Base-by-base conservation (phyloP, 2,888 invertebrate genomes). In the Leptothorax acervorum region DNA sequence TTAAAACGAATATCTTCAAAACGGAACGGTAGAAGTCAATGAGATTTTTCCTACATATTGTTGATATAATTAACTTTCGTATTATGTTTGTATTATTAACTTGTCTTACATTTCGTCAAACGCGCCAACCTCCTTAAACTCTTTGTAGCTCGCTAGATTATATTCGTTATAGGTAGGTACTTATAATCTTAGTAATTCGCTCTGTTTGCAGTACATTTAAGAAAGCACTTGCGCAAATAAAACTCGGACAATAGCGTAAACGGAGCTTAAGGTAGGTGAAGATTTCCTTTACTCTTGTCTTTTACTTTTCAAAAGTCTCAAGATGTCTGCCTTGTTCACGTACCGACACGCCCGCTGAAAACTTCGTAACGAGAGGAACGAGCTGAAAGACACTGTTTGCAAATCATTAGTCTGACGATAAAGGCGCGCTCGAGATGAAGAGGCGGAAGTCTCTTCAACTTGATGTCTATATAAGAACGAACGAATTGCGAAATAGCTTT, bases 351-450 rank as follows among this genome's bases (percentile, higher is more conserved):
- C 85, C 75, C 82, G 86, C 86, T 84, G 90, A 92, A 93, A 93
- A 93, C 91, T 92, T 93, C 83, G 83, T 92, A 93, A 93, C 92
- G 92, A 92, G 92, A 88, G 89, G 84, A 90, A 92, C 89, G 89
- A 91, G 87, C 74, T 75, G 87, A 87, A 90, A 91, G 92, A 90
- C 89, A 91, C 90, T 94, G 93, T 94, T 94, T 94, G 93, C 93
- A 94, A 94, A 94, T 94, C 94, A 93, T 94, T 94, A 94, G 93
- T 88, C 85, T 89, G 90, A 89, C 85, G 90, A 90, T 88, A 90
- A 89, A 91, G 89, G 88, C 87, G 84, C 66, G 84, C 85, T 86
- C 83, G 76, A 85, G 83, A 82, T 83, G 78, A 86, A 83, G 70
- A 73, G 79, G n/a, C 63, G 68, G 55, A 70, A 75, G 79, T 87